Percentiles rank a stretch among this genome's conserved stretches.
Conservation (phyloP, 2,888 invertebrate species). For the Megalurothrips usitatus region DNA sequence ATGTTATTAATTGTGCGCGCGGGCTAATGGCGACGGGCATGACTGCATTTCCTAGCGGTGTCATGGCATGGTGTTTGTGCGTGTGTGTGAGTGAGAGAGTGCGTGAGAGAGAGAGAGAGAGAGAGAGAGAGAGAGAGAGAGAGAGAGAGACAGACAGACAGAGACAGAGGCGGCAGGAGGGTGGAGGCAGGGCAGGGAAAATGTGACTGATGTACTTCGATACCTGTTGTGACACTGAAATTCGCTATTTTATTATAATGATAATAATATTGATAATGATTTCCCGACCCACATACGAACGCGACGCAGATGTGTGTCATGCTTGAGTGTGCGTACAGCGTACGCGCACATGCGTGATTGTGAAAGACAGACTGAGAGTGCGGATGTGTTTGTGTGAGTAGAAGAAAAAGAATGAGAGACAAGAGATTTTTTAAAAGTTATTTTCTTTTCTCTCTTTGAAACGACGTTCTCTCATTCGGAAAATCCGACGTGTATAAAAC, state of each 20-base stretch:
- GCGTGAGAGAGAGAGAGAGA: background rate
- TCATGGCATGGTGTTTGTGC: background rate
- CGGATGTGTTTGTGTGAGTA: background rate
- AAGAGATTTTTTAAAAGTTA: background rate
- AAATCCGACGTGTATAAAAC: no score
- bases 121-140: background rate
- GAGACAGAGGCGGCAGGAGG: background rate
- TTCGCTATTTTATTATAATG: background rate
- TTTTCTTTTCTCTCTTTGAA: background rate
- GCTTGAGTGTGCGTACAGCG: background rate
- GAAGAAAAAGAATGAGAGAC: background rate
- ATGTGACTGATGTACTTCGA: slow-evolving; percentile 4
- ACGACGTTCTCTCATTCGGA: background rate
- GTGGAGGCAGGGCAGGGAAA: background rate
- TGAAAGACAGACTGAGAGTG: background rate
- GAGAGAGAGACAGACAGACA: background rate
- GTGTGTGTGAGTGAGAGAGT: background rate
- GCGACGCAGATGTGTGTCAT: background rate
- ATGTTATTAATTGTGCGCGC: no score
- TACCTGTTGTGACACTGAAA: background rate
- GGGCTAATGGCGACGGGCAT: no score
- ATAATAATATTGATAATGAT: background rate
- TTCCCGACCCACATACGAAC: background rate
- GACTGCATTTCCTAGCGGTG: no score
- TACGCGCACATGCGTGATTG: background rate